Evolutionary conservation across 2,888 invertebrate genomes (phyloP).

Genomic region (Conchocele bisecta): DNA sequence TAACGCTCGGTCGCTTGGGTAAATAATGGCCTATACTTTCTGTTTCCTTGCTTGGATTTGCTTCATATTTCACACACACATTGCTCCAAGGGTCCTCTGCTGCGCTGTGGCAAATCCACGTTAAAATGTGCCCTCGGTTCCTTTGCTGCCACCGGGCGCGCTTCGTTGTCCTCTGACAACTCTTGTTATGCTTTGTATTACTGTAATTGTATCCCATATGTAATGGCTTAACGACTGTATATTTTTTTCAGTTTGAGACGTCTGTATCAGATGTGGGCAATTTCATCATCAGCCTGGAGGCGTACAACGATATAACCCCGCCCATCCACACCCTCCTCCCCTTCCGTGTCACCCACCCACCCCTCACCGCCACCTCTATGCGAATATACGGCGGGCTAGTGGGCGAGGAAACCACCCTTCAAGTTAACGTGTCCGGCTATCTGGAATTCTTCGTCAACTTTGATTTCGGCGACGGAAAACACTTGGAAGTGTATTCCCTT

Average conservation of each 20-base stretch:
- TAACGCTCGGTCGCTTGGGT: too few relatives aligned
- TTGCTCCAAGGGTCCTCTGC: too few relatives aligned
- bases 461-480: slow-evolving; percentile 69
- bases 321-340: slow-evolving; percentile 51
- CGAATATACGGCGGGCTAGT: slow-evolving; percentile 51
- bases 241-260: slow-evolving; percentile 62
- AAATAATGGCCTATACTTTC: too few relatives aligned
- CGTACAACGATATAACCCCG: slow-evolving; percentile 68
- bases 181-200: too few relatives aligned
- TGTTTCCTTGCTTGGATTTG: too few relatives aligned
- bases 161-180: too few relatives aligned
- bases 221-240: too few relatives aligned
- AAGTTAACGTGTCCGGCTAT: slow-evolving; percentile 59
- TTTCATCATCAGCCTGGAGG: slow-evolving; percentile 59
- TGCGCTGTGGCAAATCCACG: too few relatives aligned
- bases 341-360: slow-evolving; percentile 63
- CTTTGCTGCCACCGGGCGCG: too few relatives aligned
- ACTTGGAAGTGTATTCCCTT: slow-evolving; percentile 25
- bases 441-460: slow-evolving; percentile 55
- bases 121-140: too few relatives aligned
- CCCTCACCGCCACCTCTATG: slow-evolving; percentile 54
- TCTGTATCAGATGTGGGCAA: slow-evolving; percentile 55
- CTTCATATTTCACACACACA: too few relatives aligned
- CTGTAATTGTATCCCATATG: too few relatives aligned
- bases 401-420: slow-evolving; percentile 58